A percentile compares a stretch with the other conserved stretches of the same genome.
phyloP scores from a whole-genome alignment of 2,797 vertebrate genomes.

The Coregonus ussuriensis region DNA sequence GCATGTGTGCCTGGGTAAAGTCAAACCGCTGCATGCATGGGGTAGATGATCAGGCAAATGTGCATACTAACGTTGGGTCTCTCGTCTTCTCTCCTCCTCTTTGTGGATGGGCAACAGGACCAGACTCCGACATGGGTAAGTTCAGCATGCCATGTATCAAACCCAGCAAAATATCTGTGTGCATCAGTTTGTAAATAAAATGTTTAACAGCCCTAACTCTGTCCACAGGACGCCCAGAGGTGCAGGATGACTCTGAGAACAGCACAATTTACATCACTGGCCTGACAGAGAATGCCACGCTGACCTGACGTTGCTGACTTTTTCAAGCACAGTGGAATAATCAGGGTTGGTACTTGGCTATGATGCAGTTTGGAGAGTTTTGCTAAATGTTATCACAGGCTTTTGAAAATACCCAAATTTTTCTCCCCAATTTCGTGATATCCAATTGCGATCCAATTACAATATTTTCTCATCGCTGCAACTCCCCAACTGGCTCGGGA shows the following conservation, averaged over 20 bases:
- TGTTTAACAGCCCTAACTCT: background rate
- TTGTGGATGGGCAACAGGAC: constrained; percentile 64
- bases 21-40: background rate
- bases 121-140: constrained; percentile 83
- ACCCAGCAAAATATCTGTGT: background rate
- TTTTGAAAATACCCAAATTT: background rate
- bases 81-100: constrained; percentile 1
- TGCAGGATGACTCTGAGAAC: constrained; percentile 94
- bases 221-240: constrained; percentile 72
- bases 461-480: too few species aligned
- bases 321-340: constrained; percentile 90
- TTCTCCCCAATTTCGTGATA: too few species aligned
- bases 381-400: background rate
- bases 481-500: too few species aligned
- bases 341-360: constrained; percentile 77
- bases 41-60: background rate
- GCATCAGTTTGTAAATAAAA: background rate
- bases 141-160: background rate
- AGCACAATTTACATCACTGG: constrained; percentile 95
- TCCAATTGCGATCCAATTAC: too few species aligned
- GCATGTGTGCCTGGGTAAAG: constrained; percentile 41
- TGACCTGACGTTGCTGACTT: constrained; percentile 94
- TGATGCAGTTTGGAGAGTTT: background rate
- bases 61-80: constrained; percentile 39
- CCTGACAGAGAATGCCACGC: constrained; percentile 87